Evolutionary conservation across 2,888 invertebrate species (phyloP), one percentile per base, ranked within the genome.

Genomic region (Sesamia inferens): DNA sequence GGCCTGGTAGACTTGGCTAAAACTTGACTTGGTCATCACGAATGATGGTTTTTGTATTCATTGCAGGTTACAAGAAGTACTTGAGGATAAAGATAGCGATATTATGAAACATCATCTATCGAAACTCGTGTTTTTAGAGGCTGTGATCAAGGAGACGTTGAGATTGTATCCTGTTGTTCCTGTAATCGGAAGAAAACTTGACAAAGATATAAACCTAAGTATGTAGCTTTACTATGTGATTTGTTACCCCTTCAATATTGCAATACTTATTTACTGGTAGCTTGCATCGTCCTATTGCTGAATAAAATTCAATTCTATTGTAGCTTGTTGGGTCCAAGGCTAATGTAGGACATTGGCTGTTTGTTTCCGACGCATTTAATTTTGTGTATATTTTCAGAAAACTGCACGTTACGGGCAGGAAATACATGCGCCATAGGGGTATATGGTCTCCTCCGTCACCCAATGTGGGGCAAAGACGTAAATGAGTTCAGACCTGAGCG

Each of bases 401-500:
- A 66, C 16, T 71, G 22, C 48, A 69, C 65, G 0, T 70, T 93
- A n/a, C 81, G 86, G 68, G 87, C 90, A 10, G 91, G 91, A 5
- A 78, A 87, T 5, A 86, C 89, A 0, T 90, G 91, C 71, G 73
- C 91, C 19, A 57, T 91, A 72, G 86, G 89, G 16, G 59, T 91
- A 0, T 90, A 88, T 31, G 92, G 89, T 0, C 83, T 92, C 48
- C 90, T 92, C 75, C 88, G 89, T 13, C 89, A 92, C 44, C 89
- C 92, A 0, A 84, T 89, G 55, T 93, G 93, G 93, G 93, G 93
- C 5, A 66, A 87, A 0, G 92, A 93, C 65, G 91, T 81, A 0
- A 82, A 92, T 11, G 79, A 90, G 72, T 93, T 93, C 81, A 89
- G 83, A 19, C 93, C 93, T 0, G 92, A 93, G 62, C 83, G 93